Evolutionary conservation across 2,888 invertebrate species (phyloP).

Genomic region (Drosophila glabriapex): DNA sequence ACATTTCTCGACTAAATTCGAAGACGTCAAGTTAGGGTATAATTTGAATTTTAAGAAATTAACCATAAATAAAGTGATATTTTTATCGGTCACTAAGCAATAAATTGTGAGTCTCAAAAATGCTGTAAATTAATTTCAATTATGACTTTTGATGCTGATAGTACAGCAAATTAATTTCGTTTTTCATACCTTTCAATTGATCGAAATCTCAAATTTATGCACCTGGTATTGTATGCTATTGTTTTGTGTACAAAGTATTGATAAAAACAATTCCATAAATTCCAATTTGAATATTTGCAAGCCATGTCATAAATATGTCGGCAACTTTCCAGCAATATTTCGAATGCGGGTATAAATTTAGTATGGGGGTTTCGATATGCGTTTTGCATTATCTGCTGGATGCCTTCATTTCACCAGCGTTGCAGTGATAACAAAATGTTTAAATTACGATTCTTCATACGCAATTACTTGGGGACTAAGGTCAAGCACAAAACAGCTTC

Average conservation of each 20-base stretch:
- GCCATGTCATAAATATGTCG: slow-evolving; percentile 45
- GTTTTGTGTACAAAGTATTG: slow-evolving; percentile 34
- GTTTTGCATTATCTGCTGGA: not conserved
- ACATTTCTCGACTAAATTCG: not conserved
- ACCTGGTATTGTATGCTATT: slow-evolving; percentile 24
- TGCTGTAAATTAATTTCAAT: slow-evolving; percentile 62
- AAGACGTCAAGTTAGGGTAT: not conserved
- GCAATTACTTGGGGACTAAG: slow-evolving; percentile 22
- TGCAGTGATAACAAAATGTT: slow-evolving; percentile 20
- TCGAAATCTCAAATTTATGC: slow-evolving; percentile 61
- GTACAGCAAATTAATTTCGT: slow-evolving; percentile 48
- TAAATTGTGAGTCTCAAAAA: slow-evolving; percentile 10
- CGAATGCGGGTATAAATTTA: slow-evolving; percentile 1
- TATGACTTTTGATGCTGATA: slow-evolving; percentile 46
- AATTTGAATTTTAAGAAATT: not conserved
- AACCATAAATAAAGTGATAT: slow-evolving; percentile 24
- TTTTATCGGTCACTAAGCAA: slow-evolving; percentile 8
- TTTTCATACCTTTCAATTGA: slow-evolving; percentile 39
- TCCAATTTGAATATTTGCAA: slow-evolving; percentile 37
- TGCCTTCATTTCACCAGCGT: not conserved
- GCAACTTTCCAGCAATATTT: slow-evolving; percentile 35
- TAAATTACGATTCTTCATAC: slow-evolving; percentile 13
- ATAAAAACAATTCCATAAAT: slow-evolving; percentile 45
- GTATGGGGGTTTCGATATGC: not conserved
- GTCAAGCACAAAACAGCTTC: slow-evolving; percentile 7